Evolutionary conservation across 2,797 vertebrate genomes (phyloP), one percentile per base, ranked within the genome.

Genomic region (Oceanodroma leucorhoa): DNA sequence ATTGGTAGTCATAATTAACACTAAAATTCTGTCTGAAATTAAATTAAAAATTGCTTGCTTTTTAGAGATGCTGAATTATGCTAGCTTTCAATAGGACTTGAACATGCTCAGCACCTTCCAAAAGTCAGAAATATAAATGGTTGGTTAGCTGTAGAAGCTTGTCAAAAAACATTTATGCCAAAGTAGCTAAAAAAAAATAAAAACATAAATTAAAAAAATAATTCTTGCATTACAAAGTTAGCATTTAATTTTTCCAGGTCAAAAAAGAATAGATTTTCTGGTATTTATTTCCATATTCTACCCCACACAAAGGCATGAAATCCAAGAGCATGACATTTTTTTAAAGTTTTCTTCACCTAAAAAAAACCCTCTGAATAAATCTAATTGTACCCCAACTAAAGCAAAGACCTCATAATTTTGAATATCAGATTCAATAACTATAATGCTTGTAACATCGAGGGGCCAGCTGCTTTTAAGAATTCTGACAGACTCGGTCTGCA

Each of bases 401-500:
- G 21, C 9, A 73, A 77, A 70, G 24, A 62, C 2, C 2, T 78
- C 16, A 4, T 26, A 41, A 81, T 45, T 82, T n/a, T 84, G 4
- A 73, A 3, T 61, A 81, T 27, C n/a, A 41, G 30, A 66, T 36
- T 71, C 30, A 79, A 5, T 45, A 80, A 72, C 19, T 34, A 29
- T 18, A 83, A 41, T 0, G 0, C 16, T 76, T 51, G 2, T 5
- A 91, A 43, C 16, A 76, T 16, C 2, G 1, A 41, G 21, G 13
- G 14, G 9, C 30, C 30, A 75, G 30, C 9, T 84, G 72, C 27
- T 58, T 87, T 78, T 38, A 38, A 51, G 32, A 73, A 46, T 10
- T 34, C 21, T 54, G 15, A 43, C 45, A 60, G 14, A 46, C 9
- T 8, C 43, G 23, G 4, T 57, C 50, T 80, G 32, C 32, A 36